Conservation (phyloP, 2,797 vertebrate species). For the Carduelis carduelis region DNA sequence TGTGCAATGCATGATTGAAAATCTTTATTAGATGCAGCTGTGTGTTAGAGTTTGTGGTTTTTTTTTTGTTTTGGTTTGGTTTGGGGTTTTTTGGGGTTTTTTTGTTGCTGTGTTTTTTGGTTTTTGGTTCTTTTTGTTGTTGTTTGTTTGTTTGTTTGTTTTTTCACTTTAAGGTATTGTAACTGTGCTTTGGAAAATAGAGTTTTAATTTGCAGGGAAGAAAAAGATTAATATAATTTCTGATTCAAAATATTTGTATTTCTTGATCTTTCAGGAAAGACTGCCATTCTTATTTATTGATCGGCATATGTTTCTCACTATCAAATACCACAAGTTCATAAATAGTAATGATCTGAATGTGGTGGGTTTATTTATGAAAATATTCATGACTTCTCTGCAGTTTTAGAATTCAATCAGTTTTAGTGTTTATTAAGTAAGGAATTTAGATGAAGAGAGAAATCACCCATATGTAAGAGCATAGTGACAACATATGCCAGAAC, state of each 20-base stretch:
- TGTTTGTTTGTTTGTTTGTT: no score
- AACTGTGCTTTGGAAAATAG: neutral
- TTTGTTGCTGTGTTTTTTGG: no score
- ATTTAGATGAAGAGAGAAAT: slow-evolving; percentile 45
- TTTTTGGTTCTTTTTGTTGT: no score
- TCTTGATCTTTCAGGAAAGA: neutral
- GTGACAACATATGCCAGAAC: slow-evolving; percentile 60
- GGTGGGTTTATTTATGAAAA: slow-evolving; percentile 28
- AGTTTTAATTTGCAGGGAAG: neutral
- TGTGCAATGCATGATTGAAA: neutral
- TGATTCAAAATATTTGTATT: neutral
- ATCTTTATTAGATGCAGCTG: neutral
- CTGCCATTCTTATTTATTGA: slow-evolving; percentile 16
- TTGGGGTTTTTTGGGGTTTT: no score
- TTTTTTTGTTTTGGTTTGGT: neutral
- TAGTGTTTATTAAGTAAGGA: neutral
- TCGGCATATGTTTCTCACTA: slow-evolving; percentile 12
- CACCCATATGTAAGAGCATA: slow-evolving; percentile 43
- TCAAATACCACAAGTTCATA: slow-evolving; percentile 20
- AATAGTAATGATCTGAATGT: slow-evolving; percentile 31
- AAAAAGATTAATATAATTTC: neutral
- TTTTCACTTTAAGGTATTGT: neutral
- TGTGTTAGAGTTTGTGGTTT: rapidly evolving
- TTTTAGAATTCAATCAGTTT: slow-evolving; percentile 29
- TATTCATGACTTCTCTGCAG: slow-evolving; percentile 29